Base-by-base conservation (phyloP, 2,888 invertebrate species). In the Tetramorium bicarinatum region DNA sequence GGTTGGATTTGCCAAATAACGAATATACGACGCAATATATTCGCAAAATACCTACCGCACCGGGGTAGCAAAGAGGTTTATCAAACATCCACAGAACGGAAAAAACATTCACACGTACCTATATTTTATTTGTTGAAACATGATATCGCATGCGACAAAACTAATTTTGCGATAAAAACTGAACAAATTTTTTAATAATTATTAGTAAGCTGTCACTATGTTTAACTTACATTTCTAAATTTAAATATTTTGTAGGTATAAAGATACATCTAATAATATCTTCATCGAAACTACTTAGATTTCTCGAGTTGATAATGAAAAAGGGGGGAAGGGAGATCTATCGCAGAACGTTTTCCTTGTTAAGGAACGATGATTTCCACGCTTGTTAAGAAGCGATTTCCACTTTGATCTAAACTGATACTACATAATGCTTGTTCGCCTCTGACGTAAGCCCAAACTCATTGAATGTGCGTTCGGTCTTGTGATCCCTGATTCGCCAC, bases 351-450 rank as follows among this genome's bases (percentile, higher is more conserved):
- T 80, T 80, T 59, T 47, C 41, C 71, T 80, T 59, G 62, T 76
- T 82, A 75, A 59, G 62, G 29, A 76, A 41, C 61, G 76, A 54
- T 67, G 56, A 69, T 67, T 80, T 49, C 34, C 41, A 38, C 29
- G 66, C 66, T 67, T 67, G 66, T 67, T 67, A 67, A 67, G 66
- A 67, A 47, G 66, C 29, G 66, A 67, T 67, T 29, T 29, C 34
- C 59, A 21, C 85, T 89, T 89, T 87, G 89, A 89, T 89, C 86
- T 84, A 66, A 82, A 85, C 79, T 86, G 86, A 74, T 41, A 67
- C 62, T 81, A 74, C 77, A 85, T 83, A 77, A 87, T 80, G 72
- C 81, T 82, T 84, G 71, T 56, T 66, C 81, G 71, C n/a, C 25
- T 80, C 52, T 54, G 69, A 79, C 67, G 25, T 76, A 61, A 67